Percentiles rank a stretch among this genome's conserved stretches.
Evolutionary conservation across 2,113 vertebrate genomes (phyloP).

Genomic region (Equus quagga): DNA sequence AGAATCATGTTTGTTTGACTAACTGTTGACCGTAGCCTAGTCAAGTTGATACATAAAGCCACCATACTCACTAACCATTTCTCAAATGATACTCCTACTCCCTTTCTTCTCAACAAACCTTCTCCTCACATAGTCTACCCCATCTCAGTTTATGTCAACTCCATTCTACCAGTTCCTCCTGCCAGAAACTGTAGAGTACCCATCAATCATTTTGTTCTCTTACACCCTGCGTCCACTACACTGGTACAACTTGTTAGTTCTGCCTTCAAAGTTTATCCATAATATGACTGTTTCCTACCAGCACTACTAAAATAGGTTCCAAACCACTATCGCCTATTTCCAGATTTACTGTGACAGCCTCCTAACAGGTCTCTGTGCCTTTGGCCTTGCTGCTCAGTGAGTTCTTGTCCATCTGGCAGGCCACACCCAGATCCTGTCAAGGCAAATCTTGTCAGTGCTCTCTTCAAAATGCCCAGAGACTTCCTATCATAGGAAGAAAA

Average conservation of each 20-base stretch:
- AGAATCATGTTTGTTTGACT: neutral
- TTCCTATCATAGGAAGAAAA: neutral
- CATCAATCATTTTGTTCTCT: neutral
- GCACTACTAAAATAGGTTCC: neutral
- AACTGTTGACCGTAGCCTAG: neutral
- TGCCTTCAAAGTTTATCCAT: neutral
- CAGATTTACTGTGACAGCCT: neutral
- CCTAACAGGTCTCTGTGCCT: neutral
- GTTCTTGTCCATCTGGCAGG: neutral
- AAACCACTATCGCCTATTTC: neutral
- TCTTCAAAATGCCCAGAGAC: neutral
- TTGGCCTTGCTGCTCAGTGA: neutral
- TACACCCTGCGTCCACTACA: no score
- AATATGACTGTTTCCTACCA: neutral
- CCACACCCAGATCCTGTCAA: neutral
- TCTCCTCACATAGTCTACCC: neutral
- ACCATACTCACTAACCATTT: no score
- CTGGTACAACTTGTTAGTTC: neutral
- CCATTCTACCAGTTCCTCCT: neutral
- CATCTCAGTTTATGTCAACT: neutral
- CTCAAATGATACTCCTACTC: neutral
- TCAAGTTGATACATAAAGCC: neutral
- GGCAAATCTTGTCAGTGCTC: fast-evolving
- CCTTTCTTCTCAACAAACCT: neutral
- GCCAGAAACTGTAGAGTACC: neutral